Base-by-base conservation (phyloP, 2,113 vertebrate species). In the Ictidomys tridecemlineatus region DNA sequence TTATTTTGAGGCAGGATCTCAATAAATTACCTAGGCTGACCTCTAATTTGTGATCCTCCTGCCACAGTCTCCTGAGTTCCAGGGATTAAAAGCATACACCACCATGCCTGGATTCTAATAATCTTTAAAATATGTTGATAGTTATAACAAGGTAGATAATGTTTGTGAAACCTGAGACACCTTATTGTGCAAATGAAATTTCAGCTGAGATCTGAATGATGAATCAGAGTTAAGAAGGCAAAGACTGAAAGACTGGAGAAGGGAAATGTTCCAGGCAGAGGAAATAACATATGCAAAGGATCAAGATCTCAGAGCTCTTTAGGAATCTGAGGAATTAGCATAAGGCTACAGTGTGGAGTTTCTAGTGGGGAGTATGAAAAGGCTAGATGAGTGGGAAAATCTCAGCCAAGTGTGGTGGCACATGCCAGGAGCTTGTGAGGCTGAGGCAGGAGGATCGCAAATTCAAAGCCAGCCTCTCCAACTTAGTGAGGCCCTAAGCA, bases 181-280 rank as follows among this genome's bases (percentile, higher is more conserved):
- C 26, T 97, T 94, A 65, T 84, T 91, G 48, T 91, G 32, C 79
- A 70, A 80, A 11, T 28, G 89, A 93, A 42, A 79, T 92, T 95
- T 96, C 67, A 22, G 39, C 70, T 92, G 74, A 86, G 79, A 78
- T 56, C 76, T 83, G 61, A 89, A 58, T 56, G n/a, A 69, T 63
- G 53, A 70, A 65, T 89, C 70, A 83, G 58, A 70, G 34, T 80
- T 80, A 84, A 51, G 42, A 30, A 45, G 82, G 70, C 77, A 17
- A 86, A 72, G 32, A 78, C 24, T 65, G 76, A 89, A 95, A 37
- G 65, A 90, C 39, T 58, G 34, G 53, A 72, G 63, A 91, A 30
- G 86, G 39, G 56, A 86, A 72, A 26, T 65, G 20, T 82, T 92
- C 80, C 32, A 77, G 28, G 42, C 58, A 77, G 32, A 94, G 58